phyloP scores from a whole-genome alignment of 1,140 invertebrate genomes.

The Brachystomella parvula region DNA sequence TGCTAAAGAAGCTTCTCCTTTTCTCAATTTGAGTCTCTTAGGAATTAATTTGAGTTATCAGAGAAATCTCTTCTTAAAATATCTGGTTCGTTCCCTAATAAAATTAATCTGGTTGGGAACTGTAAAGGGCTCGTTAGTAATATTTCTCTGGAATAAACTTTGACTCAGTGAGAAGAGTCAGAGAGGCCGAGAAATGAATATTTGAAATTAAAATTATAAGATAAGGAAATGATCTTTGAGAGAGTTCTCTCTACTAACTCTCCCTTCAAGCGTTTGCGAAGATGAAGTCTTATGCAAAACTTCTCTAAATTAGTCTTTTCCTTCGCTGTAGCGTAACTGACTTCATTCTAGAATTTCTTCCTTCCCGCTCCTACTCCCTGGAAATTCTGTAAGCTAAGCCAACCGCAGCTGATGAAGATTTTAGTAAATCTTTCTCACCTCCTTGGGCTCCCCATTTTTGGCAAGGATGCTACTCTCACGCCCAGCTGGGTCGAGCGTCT shows the following conservation, averaged over 20 bases:
- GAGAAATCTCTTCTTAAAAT: constrained; percentile 6
- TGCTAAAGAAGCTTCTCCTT: too few species aligned
- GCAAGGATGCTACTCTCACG: constrained; percentile 27
- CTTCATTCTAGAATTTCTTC: background rate
- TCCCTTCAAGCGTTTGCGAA: background rate
- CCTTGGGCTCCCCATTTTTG: constrained; percentile 33
- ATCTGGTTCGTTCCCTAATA: constrained; percentile 7
- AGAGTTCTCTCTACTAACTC: background rate
- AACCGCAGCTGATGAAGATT: background rate
- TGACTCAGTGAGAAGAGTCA: too few species aligned
- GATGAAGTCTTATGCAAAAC: background rate
- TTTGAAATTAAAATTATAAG: constrained; percentile 8
- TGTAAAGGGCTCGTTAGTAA: background rate
- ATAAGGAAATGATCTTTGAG: background rate
- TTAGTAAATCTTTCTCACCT: constrained; percentile 21
- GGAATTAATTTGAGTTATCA: constrained; percentile 2
- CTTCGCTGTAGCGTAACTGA: background rate
- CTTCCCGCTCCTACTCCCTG: too few species aligned
- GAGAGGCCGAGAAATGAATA: background rate
- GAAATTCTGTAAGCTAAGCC: constrained; percentile 3
- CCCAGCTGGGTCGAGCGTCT: constrained; percentile 30
- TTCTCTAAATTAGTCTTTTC: background rate
- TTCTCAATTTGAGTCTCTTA: background rate
- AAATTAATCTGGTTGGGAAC: background rate
- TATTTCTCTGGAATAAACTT: constrained; percentile 3